Evolutionary conservation across 2,797 vertebrate species (phyloP).

Genomic region (Liasis olivaceus): DNA sequence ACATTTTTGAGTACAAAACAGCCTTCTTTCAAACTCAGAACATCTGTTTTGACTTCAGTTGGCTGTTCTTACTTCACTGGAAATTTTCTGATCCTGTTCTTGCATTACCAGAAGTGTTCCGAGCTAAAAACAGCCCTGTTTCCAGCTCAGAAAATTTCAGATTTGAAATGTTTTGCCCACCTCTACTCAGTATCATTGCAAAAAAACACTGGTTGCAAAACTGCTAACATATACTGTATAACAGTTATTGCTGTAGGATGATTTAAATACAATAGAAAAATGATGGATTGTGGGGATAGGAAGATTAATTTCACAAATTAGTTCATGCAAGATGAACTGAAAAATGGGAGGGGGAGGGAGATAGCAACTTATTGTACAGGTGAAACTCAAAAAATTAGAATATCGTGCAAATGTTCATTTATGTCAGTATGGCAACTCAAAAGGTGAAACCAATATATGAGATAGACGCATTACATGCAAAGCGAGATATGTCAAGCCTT

Average conservation of each 20-base stretch:
- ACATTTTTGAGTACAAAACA: background rate
- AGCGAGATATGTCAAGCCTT: too few relatives aligned
- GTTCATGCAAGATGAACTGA: background rate
- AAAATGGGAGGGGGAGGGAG: background rate
- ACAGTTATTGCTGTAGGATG: background rate
- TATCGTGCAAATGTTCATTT: too few relatives aligned
- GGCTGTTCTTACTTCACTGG: background rate
- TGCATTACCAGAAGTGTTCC: background rate
- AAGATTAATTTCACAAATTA: background rate
- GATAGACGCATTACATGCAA: too few relatives aligned
- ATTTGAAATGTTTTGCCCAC: background rate
- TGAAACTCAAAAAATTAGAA: too few relatives aligned
- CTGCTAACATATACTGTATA: background rate
- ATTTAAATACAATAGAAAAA: background rate
- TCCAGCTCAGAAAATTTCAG: background rate
- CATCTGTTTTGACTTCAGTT: background rate
- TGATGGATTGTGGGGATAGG: background rate
- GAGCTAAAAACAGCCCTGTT: background rate
- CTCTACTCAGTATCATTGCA: background rate
- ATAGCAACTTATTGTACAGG: background rate
- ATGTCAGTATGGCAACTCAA: too few relatives aligned
- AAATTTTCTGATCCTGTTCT: background rate
- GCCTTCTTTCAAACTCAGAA: background rate
- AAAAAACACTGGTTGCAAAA: background rate
- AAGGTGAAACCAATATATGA: too few relatives aligned